phyloP scores from a whole-genome alignment of 2,888 invertebrate species.

The Parnassius smintheus region DNA sequence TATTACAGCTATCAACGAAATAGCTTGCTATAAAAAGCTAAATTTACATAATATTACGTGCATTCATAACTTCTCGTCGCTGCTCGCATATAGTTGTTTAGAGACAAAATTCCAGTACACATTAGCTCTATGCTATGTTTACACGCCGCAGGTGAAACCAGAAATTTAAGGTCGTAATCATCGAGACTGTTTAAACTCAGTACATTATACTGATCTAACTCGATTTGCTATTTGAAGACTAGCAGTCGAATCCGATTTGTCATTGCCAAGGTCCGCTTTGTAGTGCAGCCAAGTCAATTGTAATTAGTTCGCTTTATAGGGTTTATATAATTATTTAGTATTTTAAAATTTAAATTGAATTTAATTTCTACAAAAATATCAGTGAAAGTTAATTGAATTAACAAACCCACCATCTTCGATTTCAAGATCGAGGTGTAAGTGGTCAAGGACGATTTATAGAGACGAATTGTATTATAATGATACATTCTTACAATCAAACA shows the following conservation, averaged over 20 bases:
- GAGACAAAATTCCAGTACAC: constrained; percentile 42
- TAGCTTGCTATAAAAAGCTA: constrained; percentile 29
- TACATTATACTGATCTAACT: constrained; percentile 40
- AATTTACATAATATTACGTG: constrained; percentile 30
- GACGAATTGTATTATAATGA: too few species aligned
- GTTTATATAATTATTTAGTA: too few species aligned
- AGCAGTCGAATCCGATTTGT: neutral
- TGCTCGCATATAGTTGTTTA: constrained; percentile 35
- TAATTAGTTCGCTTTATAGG: neutral
- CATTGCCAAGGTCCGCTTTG: constrained; percentile 4
- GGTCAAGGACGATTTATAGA: too few species aligned
- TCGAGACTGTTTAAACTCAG: constrained; percentile 53
- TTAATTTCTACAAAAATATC: too few species aligned
- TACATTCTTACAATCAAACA: too few species aligned
- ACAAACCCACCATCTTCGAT: too few species aligned
- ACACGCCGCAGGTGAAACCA: constrained; percentile 46
- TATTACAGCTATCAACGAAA: constrained; percentile 29
- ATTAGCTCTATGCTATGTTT: constrained; percentile 48
- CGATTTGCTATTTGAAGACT: constrained; percentile 37
- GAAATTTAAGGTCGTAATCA: constrained; percentile 62
- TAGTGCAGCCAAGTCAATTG: neutral
- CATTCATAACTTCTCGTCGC: constrained; percentile 27
- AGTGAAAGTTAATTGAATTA: too few species aligned
- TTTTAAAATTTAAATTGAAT: too few species aligned
- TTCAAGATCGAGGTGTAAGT: too few species aligned